Conservation (phyloP, 2,113 vertebrate species). For the Ceratotherium simum region DNA sequence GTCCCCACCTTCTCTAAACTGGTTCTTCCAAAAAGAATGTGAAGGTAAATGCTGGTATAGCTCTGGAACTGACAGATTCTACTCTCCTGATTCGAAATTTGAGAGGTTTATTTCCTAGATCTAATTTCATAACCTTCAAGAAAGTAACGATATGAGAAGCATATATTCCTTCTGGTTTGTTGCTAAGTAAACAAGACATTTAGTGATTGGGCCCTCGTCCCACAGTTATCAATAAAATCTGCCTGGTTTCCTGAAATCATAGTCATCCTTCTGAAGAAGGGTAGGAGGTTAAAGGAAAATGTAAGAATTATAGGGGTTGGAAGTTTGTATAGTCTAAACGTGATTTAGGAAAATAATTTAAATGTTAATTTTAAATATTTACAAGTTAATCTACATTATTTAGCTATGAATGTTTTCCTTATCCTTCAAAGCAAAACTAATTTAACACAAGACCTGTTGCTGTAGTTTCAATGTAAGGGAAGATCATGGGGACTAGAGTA, state of each 20-base stretch:
- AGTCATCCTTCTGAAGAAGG: not conserved
- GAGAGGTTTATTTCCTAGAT: not conserved
- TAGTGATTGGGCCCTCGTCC: not conserved
- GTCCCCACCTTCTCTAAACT: not conserved
- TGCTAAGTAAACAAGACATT: conserved; percentile 6
- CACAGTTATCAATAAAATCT: conserved; percentile 20
- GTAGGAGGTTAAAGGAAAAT: not conserved
- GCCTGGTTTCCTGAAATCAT: not conserved
- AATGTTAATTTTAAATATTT: conserved; percentile 24
- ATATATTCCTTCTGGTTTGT: not conserved
- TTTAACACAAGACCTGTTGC: not conserved
- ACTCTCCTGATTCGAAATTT: not conserved
- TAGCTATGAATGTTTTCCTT: not conserved
- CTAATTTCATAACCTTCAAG: conserved; percentile 30
- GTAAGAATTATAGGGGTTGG: not conserved
- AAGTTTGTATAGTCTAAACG: not conserved
- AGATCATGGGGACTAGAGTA: not conserved
- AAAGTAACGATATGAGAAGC: not conserved
- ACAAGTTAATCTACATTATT: not conserved
- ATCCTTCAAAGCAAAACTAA: not conserved
- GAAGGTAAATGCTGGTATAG: conserved; percentile 4
- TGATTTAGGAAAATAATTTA: not conserved
- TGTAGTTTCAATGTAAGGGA: not conserved
- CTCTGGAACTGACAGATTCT: not conserved
- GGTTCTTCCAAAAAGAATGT: conserved; percentile 30